Conservation (phyloP, 2,888 invertebrate species). For the Ormia ochracea region DNA sequence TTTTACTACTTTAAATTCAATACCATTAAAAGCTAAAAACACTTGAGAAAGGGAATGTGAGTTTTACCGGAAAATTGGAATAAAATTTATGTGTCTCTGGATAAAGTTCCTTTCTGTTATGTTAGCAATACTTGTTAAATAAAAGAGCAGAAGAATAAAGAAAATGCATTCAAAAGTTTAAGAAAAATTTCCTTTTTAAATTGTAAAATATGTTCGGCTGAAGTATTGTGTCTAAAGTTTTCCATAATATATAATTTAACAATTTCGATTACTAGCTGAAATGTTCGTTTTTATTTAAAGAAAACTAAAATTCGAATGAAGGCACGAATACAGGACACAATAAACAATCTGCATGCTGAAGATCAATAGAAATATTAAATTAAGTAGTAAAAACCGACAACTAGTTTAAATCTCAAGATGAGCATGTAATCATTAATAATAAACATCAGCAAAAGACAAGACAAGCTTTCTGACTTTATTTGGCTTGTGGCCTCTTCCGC, state of each 20-base stretch:
- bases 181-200: conserved; percentile 20
- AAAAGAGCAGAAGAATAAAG: background rate
- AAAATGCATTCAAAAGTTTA: background rate
- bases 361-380: conserved; percentile 10
- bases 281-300: background rate
- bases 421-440: conserved; percentile 43
- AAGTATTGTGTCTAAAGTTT: conserved; percentile 4
- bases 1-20: conserved; percentile 20
- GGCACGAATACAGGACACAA: background rate
- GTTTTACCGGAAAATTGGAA: conserved; percentile 69
- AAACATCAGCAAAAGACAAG: conserved; percentile 49
- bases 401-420: conserved; percentile 15
- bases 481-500: background rate
- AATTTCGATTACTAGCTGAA: background rate
- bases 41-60: conserved; percentile 63
- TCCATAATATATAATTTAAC: conserved; percentile 12
- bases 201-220: conserved; percentile 32
- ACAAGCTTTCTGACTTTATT: background rate
- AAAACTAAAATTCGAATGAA: conserved; percentile 9
- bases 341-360: background rate
- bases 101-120: conserved; percentile 37
- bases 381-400: no score
- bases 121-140: conserved; percentile 10
- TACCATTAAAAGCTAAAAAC: conserved; percentile 36
- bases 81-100: conserved; percentile 66